phyloP scores from a whole-genome alignment of 64 coral and sea anemone species.

The Exaiptasia diaphana region DNA sequence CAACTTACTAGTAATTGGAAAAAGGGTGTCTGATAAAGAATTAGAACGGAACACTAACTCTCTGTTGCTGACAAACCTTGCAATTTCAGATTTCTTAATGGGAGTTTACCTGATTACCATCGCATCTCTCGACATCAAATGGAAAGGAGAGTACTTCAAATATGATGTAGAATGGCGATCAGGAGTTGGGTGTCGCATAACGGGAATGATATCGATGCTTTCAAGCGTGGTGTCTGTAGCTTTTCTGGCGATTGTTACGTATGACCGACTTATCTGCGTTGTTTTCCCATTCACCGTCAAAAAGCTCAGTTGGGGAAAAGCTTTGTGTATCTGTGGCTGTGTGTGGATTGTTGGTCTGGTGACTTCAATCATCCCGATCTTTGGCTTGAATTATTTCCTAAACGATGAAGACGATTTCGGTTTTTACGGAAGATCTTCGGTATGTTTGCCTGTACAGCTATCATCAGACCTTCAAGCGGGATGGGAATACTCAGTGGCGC shows the following conservation, averaged over 20 bases:
- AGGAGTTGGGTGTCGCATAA: not conserved
- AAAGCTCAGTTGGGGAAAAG: not conserved
- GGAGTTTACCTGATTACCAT: slow-evolving; percentile 24
- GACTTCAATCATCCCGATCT: slow-evolving; percentile 9
- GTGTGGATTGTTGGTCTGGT: slow-evolving; percentile 5
- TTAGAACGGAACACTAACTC: not conserved
- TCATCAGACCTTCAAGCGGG: not conserved
- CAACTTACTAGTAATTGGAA: slow-evolving; percentile 22
- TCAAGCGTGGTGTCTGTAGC: slow-evolving; percentile 16
- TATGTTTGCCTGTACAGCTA: slow-evolving; percentile 9
- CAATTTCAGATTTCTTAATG: slow-evolving; percentile 23
- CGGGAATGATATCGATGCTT: slow-evolving; percentile 17
- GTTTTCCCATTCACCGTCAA: slow-evolving; percentile 22
- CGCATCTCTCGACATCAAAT: not conserved
- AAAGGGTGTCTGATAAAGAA: not conserved
- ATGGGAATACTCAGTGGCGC: slow-evolving; percentile 22
- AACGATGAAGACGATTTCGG: not conserved
- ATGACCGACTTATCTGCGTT: slow-evolving; percentile 6
- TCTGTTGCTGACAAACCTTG: slow-evolving; percentile 14
- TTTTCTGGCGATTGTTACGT: slow-evolving; percentile 8
- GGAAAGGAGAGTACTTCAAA: slow-evolving; percentile 36
- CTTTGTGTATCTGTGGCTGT: not conserved
- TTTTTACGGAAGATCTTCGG: slow-evolving; percentile 9
- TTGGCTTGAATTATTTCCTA: slow-evolving; percentile 17
- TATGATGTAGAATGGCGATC: slow-evolving; percentile 32